phyloP scores from a whole-genome alignment of 2,888 invertebrate genomes.

The Agrotis puta region DNA sequence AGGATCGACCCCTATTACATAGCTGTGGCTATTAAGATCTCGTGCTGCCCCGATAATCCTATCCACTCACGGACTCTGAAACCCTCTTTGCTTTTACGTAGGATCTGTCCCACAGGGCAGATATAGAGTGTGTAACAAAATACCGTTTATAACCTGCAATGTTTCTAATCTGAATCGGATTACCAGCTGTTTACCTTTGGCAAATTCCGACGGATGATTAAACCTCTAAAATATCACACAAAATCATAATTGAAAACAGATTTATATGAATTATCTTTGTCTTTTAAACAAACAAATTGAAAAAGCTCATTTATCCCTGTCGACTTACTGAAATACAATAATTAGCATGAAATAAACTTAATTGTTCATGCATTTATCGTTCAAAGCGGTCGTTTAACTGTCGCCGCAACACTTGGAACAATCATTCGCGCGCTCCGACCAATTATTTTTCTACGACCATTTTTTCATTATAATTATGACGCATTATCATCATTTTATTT shows the following conservation, averaged over 20 bases:
- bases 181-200: slow-evolving; percentile 35
- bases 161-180: slow-evolving; percentile 57
- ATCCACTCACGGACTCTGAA: slow-evolving; percentile 63
- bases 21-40: slow-evolving; percentile 67
- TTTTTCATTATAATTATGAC: slow-evolving; percentile 8
- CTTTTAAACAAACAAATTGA: background rate
- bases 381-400: slow-evolving; percentile 9
- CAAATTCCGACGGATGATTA: background rate
- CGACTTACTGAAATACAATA: background rate
- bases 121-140: slow-evolving; percentile 63
- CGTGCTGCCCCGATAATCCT: slow-evolving; percentile 65
- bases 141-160: slow-evolving; percentile 55
- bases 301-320: background rate
- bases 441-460: slow-evolving; percentile 16
- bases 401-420: slow-evolving; percentile 32
- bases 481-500: slow-evolving; percentile 2
- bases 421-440: slow-evolving; percentile 1
- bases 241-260: background rate
- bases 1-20: slow-evolving; percentile 65
- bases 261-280: background rate
- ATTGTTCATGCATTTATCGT: slow-evolving; percentile 32
- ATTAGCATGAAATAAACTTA: slow-evolving; percentile 9
- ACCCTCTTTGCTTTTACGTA: slow-evolving; percentile 66
- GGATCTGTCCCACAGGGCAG: slow-evolving; percentile 63
- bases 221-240: background rate